phyloP scores from a whole-genome alignment of 2,888 invertebrate genomes.

The Erebia ligea region DNA sequence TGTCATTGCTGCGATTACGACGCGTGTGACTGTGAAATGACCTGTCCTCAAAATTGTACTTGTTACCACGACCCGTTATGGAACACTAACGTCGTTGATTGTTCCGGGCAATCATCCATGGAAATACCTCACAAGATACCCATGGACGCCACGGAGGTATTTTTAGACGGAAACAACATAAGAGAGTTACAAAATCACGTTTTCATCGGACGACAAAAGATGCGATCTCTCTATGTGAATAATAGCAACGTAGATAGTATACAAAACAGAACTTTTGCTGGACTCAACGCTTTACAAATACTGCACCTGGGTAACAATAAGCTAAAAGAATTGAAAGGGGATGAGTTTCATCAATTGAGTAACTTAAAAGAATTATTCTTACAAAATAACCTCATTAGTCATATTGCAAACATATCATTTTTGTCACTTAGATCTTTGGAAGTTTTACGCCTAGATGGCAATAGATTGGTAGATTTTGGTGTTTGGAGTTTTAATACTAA shows the following conservation, averaged over 20 bases:
- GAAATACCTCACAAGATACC: constrained; percentile 94
- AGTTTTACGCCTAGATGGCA: constrained; percentile 92
- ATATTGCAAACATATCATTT: constrained; percentile 92
- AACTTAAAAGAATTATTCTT: constrained; percentile 92
- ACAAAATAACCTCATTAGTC: constrained; percentile 91
- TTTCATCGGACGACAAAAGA: constrained; percentile 95
- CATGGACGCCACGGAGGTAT: constrained; percentile 97
- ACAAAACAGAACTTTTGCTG: constrained; percentile 95
- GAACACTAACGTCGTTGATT: constrained; percentile 96
- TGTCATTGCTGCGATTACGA: constrained; percentile 98
- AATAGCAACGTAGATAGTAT: constrained; percentile 92
- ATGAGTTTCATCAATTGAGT: constrained; percentile 92
- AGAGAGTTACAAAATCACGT: constrained; percentile 92
- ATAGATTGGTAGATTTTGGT: constrained; percentile 90
- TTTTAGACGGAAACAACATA: constrained; percentile 95
- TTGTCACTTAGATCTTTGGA: constrained; percentile 90
- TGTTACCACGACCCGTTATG: constrained; percentile 97
- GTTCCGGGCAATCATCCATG: constrained; percentile 89
- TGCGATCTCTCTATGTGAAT: constrained; percentile 93
- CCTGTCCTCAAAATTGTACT: constrained; percentile 95
- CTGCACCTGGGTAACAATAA: constrained; percentile 94
- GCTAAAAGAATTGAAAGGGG: constrained; percentile 90
- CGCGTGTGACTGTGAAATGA: constrained; percentile 98
- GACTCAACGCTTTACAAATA: constrained; percentile 89
- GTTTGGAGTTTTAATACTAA: constrained; percentile 90